Evolutionary conservation across 2,888 invertebrate genomes (phyloP), one percentile per base, ranked within the genome.

Genomic region (Eilema depressum): DNA sequence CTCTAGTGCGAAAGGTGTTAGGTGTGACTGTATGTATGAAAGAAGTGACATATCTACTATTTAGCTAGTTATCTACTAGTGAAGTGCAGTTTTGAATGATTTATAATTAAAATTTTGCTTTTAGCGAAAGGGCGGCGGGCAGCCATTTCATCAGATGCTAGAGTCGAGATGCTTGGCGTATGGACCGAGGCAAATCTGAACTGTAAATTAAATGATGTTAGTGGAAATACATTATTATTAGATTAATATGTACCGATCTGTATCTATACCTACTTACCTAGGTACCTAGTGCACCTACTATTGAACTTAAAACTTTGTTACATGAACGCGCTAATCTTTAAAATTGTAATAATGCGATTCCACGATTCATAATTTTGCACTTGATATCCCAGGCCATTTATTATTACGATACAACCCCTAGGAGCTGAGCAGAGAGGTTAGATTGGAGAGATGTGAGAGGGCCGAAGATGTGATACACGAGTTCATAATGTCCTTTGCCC

Each of bases 161-260:
- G 86, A 70, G 92, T 95, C 11, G 94, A 95, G 86, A 94, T 95
- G 95, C 90, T 95, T 37, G 95, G 95, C 56, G 89, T 94, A 26
- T 95, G 95, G 95, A 95, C 95, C 4, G 95, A 95, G 85, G 93
- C 95, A 2, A 95, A 95, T 84, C 82, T 95, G 28, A 95, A 95
- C 83, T 94, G 95, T 76, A 95, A 95, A 89, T 86, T 95, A 56
- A 95, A 95, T 71, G 95, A 95, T 86, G 95, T 95, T 85, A 88
- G 91, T 85, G 66, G 1, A 12, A 60, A 25, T 26, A 60, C n/a
- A 10, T 53, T n/a, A 53, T 53, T 53, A n/a, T 53, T 53, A n/a
- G 20, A 23, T 56, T 23, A 20, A 7, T 33, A 37, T 37, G 33
- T 37, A 37, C 12, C 33, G 33, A 12, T 37, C 23, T 23, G 2